phyloP scores from a whole-genome alignment of 2,113 vertebrate genomes.

The Mesitornis unicolor region DNA sequence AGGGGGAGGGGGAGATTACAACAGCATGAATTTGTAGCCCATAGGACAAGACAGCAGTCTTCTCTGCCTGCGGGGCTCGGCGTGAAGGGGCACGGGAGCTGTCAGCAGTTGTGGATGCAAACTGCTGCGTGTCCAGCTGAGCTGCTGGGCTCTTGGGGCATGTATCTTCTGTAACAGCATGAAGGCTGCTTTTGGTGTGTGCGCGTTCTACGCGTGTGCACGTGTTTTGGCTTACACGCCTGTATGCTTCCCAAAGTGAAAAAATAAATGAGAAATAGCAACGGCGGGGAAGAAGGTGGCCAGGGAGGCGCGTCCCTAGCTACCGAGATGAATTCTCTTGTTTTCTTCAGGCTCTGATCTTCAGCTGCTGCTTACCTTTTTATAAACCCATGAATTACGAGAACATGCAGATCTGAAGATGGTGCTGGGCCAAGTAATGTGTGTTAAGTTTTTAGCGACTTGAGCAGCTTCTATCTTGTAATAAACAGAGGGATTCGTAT shows the following conservation, averaged over 20 bases:
- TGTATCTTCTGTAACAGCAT: slow-evolving; percentile 6
- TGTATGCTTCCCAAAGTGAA: not conserved
- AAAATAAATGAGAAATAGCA: not conserved
- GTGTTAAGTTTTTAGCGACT: slow-evolving; percentile 49
- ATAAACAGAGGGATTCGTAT: slow-evolving; percentile 2
- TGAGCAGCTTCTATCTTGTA: slow-evolving; percentile 51
- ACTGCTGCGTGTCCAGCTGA: not conserved
- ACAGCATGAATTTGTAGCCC: slow-evolving; percentile 12
- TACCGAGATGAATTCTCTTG: not conserved
- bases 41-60: not conserved
- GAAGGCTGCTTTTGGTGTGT: not conserved
- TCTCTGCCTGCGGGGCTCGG: not conserved
- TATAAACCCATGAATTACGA: slow-evolving; percentile 18
- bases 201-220: not conserved
- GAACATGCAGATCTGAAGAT: slow-evolving; percentile 47
- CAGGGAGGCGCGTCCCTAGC: not conserved
- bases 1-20: not conserved
- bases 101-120: not conserved
- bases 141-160: slow-evolving; percentile 15
- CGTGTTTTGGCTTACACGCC: not conserved
- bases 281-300: not conserved
- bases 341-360: slow-evolving; percentile 50
- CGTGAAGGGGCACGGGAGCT: not conserved
- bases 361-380: slow-evolving; percentile 46
- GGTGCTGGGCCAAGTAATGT: slow-evolving; percentile 58